Percentiles rank a stretch among this genome's conserved stretches.
Conservation (phyloP, 2,113 vertebrate species). For the Psilopogon haemacephalus region DNA sequence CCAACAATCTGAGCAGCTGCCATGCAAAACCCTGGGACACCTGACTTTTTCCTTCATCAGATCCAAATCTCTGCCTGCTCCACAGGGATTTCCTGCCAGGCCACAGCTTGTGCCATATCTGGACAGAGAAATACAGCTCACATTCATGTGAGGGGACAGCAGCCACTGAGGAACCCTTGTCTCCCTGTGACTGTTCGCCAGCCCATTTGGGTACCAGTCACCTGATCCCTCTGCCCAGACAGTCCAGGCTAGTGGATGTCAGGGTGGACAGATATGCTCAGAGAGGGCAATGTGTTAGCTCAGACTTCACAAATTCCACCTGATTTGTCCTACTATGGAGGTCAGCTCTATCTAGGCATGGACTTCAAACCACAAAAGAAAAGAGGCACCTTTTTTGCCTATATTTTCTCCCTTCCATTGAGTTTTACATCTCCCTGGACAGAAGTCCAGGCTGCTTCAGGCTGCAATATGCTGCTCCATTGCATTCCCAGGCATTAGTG, state of each 20-base stretch:
- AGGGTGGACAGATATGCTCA: background rate
- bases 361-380: background rate
- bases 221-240: background rate
- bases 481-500: background rate
- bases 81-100: background rate
- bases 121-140: background rate
- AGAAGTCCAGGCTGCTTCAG: background rate
- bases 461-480: background rate
- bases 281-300: background rate
- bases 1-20: background rate
- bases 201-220: background rate
- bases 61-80: background rate
- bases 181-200: background rate
- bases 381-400: background rate
- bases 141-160: fast-evolving
- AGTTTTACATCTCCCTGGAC: background rate
- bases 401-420: background rate
- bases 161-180: fast-evolving
- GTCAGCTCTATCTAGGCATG: background rate
- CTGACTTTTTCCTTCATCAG: background rate
- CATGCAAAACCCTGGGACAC: background rate
- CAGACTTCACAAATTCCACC: background rate
- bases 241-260: background rate
- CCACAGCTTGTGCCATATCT: background rate
- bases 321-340: background rate